These are phyloP conservation scores for Chelonus formosanus DNA, from an alignment of 2,888 invertebrate species.

Conservation along the genomic window DNA sequence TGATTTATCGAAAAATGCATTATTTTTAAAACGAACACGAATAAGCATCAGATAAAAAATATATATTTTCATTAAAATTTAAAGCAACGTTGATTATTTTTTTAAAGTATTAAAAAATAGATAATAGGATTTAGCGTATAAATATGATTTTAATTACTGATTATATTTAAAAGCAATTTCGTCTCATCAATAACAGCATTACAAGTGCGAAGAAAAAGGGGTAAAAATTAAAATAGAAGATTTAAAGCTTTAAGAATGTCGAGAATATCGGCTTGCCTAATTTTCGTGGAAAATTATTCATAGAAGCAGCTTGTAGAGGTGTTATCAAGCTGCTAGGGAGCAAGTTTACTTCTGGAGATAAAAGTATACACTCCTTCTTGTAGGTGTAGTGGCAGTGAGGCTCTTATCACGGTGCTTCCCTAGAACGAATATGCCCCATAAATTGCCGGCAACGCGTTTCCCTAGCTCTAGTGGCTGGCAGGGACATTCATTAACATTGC, in stretches of 20 bases:
- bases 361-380: constrained; percentile 11
- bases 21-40: too few species aligned
- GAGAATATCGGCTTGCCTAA: constrained; percentile 9
- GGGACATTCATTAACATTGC: constrained; percentile 37
- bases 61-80: too few species aligned
- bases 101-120: too few species aligned
- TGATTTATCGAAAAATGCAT: too few species aligned
- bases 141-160: too few species aligned
- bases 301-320: constrained; percentile 10
- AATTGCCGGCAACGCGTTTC: constrained; percentile 25
- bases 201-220: not conserved
- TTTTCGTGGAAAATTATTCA: constrained; percentile 10
- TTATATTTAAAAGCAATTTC: too few species aligned
- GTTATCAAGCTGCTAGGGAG: constrained; percentile 12
- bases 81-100: too few species aligned
- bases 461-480: constrained; percentile 18
- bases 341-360: constrained; percentile 22
- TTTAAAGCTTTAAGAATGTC: not conserved
- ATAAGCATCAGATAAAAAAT: too few species aligned
- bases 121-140: too few species aligned
- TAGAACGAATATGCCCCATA: constrained; percentile 30
- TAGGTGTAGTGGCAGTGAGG: constrained; percentile 3
- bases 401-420: constrained; percentile 29
- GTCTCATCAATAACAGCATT: too few species aligned
- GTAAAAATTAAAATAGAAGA: constrained; percentile 1